phyloP scores from a whole-genome alignment of 2,113 vertebrate species.

The Seriola aureovittata region DNA sequence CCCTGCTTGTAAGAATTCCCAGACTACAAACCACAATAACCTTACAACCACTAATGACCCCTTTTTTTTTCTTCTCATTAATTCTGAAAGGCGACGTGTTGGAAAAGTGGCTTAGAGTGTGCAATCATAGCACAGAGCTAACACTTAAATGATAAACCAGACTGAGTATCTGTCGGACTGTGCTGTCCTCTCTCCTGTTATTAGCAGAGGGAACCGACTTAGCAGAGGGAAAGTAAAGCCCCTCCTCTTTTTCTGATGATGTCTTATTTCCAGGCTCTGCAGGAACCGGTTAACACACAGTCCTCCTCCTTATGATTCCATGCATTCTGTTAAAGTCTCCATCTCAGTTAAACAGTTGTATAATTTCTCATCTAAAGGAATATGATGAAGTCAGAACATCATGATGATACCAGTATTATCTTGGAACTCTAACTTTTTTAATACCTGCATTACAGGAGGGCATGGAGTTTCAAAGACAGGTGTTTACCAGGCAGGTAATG shows the following conservation, averaged over 20 bases:
- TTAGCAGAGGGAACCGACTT: slow-evolving; percentile 34
- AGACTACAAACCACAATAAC: slow-evolving; percentile 26
- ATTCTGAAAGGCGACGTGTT: slow-evolving; percentile 46
- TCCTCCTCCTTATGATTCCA: background rate
- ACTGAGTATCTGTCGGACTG: slow-evolving; percentile 27
- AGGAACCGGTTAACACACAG: background rate
- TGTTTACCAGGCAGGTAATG: background rate
- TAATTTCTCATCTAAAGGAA: background rate
- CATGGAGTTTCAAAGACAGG: background rate
- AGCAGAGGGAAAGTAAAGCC: slow-evolving; percentile 40
- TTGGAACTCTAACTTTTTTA: no score
- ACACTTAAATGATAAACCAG: slow-evolving; percentile 55
- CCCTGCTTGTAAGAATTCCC: slow-evolving; percentile 18
- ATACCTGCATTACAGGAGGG: background rate
- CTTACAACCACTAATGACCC: slow-evolving; percentile 54
- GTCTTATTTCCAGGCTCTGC: slow-evolving; percentile 19
- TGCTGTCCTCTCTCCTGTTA: slow-evolving; percentile 31
- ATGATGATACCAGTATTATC: background rate
- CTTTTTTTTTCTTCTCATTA: slow-evolving; percentile 9
- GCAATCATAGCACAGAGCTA: slow-evolving; percentile 13
- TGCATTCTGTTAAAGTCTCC: background rate
- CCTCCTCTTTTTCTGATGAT: slow-evolving; percentile 21
- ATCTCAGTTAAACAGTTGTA: background rate
- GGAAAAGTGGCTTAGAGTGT: slow-evolving; percentile 43
- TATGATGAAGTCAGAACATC: background rate